phyloP scores from a whole-genome alignment of 2,797 vertebrate genomes.

The Thaleichthys pacificus region DNA sequence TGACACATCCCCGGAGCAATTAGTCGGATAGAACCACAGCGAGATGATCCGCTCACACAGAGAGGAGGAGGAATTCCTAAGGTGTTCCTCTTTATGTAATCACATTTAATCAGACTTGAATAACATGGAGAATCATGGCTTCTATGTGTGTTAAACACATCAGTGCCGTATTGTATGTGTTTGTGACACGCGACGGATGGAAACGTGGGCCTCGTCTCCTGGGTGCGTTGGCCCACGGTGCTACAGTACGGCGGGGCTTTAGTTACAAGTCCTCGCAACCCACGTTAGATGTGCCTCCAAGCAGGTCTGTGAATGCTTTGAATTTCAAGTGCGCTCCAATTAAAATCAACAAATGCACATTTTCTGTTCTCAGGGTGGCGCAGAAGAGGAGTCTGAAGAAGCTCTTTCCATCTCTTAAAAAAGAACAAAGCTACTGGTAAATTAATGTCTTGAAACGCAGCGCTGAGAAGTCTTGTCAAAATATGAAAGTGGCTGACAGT shows the following conservation, averaged over 20 bases:
- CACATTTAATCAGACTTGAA: constrained; percentile 23
- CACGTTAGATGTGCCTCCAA: constrained; percentile 37
- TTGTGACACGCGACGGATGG: neutral
- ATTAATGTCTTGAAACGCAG: constrained; percentile 57
- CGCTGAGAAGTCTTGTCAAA: constrained; percentile 56
- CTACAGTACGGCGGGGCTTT: too few relatives aligned
- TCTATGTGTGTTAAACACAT: neutral
- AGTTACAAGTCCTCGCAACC: constrained; percentile 1
- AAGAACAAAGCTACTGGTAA: constrained; percentile 55
- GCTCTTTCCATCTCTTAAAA: constrained; percentile 39
- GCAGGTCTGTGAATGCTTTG: constrained; percentile 47
- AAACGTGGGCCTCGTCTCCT: constrained; percentile 3
- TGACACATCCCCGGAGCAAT: constrained; percentile 33
- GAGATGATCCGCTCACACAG: neutral
- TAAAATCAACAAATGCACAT: constrained; percentile 58
- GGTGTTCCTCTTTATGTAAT: constrained; percentile 23
- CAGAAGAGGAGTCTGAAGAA: constrained; percentile 27
- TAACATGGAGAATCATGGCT: neutral
- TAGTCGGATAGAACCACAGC: constrained; percentile 34
- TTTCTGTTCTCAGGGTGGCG: constrained; percentile 46
- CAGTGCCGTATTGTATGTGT: neutral
- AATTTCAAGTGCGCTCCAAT: constrained; percentile 61
- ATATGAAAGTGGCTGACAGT: constrained; percentile 65
- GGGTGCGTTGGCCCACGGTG: neutral
- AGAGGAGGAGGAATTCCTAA: constrained; percentile 14